These are phyloP conservation scores for Numida meleagris DNA, from an alignment of 2,113 vertebrate species.

Conservation along the genomic window DNA sequence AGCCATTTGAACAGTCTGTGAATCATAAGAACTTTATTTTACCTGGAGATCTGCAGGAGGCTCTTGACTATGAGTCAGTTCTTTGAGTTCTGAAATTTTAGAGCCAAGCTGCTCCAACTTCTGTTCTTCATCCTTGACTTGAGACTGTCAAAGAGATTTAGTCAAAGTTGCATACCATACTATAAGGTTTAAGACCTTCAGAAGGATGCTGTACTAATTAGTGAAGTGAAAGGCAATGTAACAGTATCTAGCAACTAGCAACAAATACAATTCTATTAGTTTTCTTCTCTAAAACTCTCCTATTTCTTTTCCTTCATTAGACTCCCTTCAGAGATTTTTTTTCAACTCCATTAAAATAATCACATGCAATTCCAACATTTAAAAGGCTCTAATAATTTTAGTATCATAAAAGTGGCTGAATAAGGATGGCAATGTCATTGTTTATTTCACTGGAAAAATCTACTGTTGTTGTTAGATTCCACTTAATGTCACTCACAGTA, in stretches of 20 bases:
- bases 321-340: background rate
- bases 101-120: conserved; percentile 84
- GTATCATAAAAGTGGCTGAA: background rate
- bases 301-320: background rate
- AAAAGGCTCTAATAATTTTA: background rate
- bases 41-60: conserved; percentile 92
- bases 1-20: background rate
- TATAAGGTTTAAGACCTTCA: background rate
- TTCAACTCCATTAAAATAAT: background rate
- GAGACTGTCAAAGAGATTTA: conserved; percentile 78
- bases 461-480: background rate
- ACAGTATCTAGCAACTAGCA: background rate
- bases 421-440: background rate
- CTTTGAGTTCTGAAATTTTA: conserved; percentile 87
- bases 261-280: background rate
- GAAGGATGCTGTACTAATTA: background rate
- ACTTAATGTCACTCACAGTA: background rate
- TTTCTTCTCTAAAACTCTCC: background rate
- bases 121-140: conserved; percentile 85
- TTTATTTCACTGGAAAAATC: conserved; percentile 9
- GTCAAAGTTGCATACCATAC: background rate
- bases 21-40: background rate
- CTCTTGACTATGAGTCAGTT: conserved; percentile 82
- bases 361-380: background rate
- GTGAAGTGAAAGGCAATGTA: background rate